phyloP scores from a whole-genome alignment of 2,113 vertebrate genomes.

The Scalopus aquaticus region DNA sequence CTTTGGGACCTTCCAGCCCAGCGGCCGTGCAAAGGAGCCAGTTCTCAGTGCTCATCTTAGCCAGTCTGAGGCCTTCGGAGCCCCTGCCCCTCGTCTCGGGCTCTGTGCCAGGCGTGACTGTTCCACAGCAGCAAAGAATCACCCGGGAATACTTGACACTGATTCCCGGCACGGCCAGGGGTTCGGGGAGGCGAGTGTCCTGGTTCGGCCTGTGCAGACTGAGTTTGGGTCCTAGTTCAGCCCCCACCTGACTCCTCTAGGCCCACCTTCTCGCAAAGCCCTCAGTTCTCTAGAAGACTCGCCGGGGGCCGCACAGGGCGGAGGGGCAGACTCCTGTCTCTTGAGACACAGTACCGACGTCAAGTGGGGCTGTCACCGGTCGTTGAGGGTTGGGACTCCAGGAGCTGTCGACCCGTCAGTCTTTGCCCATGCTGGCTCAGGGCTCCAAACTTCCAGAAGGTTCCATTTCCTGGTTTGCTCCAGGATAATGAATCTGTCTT shows the following conservation, averaged over 20 bases:
- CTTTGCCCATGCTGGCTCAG: too few species aligned
- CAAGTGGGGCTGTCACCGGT: neutral
- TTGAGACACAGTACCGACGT: neutral
- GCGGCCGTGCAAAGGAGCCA: neutral
- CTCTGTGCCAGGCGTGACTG: neutral
- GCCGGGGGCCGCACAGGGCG: accelerated
- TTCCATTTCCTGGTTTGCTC: neutral
- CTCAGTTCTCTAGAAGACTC: too few species aligned
- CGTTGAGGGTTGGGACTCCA: neutral
- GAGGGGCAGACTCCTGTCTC: too few species aligned
- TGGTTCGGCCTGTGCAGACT: neutral
- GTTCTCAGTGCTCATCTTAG: neutral
- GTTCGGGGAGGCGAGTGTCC: accelerated
- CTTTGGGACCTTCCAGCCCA: neutral
- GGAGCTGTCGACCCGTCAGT: neutral
- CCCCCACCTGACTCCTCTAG: too few species aligned
- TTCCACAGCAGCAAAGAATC: neutral
- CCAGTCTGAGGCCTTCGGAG: neutral
- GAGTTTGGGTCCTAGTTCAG: neutral
- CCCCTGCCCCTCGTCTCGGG: neutral
- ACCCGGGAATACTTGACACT: neutral
- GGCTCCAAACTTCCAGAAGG: neutral
- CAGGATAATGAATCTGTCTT: neutral
- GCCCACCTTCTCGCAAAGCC: neutral
- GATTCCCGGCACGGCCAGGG: neutral